Evolutionary conservation across 1,140 invertebrate genomes (phyloP).

Genomic region (Gonatopus flavifemur): DNA sequence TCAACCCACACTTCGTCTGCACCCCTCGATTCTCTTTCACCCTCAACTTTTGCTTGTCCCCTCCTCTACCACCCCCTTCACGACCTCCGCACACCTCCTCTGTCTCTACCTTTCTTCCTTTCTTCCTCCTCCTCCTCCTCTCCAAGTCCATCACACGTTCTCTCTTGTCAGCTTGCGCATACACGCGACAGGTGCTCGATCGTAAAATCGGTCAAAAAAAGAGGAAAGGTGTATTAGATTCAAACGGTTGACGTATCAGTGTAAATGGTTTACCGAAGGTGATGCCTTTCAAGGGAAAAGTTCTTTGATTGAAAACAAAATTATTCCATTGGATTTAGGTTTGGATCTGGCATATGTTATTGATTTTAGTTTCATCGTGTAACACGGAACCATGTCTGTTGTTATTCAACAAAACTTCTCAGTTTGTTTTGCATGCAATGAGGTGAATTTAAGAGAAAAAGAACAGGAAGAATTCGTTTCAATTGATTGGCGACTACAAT

Average conservation of each 20-base stretch:
- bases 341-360: too few relatives aligned
- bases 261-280: slow-evolving; percentile 15
- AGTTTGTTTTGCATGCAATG: background rate
- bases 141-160: slow-evolving; percentile 27
- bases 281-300: slow-evolving; percentile 1
- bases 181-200: slow-evolving; percentile 43
- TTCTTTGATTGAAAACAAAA: background rate
- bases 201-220: slow-evolving; percentile 36
- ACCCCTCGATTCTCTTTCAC: slow-evolving; percentile 10
- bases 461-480: too few relatives aligned
- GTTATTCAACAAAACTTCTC: background rate
- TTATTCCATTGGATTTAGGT: too few relatives aligned
- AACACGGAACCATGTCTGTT: background rate
- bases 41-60: slow-evolving; percentile 12
- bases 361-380: too few relatives aligned
- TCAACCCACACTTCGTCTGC: slow-evolving; percentile 5
- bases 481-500: too few relatives aligned
- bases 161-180: too few relatives aligned
- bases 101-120: slow-evolving; percentile 1
- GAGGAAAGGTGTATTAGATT: slow-evolving; percentile 29
- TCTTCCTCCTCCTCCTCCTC: slow-evolving; percentile 13
- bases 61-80: slow-evolving; percentile 2
- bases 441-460: too few relatives aligned
- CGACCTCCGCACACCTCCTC: slow-evolving; percentile 10
- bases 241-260: slow-evolving; percentile 34